Conservation (phyloP, 2,113 vertebrate species). For the Haplochromis burtoni region DNA sequence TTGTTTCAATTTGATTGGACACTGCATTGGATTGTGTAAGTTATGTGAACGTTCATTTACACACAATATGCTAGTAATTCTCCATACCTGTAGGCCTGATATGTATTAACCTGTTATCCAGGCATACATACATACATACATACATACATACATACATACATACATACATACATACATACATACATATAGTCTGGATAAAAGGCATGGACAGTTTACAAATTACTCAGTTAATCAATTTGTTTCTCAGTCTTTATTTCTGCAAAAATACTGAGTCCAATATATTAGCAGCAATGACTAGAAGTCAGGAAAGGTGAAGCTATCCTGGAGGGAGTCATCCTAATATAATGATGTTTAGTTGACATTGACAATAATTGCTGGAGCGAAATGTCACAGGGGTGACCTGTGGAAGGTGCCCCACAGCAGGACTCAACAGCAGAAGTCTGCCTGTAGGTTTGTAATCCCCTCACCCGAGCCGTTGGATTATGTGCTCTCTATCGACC, state of each 20-base stretch:
- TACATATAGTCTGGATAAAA: not conserved
- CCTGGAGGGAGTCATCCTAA: not conserved
- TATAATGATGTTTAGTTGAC: not conserved
- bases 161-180: not conserved
- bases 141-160: not conserved
- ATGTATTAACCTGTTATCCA: not conserved
- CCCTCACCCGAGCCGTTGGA: constrained; percentile 53
- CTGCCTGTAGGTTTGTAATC: constrained; percentile 64
- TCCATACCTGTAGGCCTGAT: not conserved
- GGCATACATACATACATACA: not conserved
- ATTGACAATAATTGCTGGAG: not conserved
- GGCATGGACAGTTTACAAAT: not conserved
- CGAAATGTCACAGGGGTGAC: constrained; percentile 45
- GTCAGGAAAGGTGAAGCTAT: not conserved
- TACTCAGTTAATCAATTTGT: not conserved
- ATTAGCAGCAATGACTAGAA: not conserved
- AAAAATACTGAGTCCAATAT: not conserved
- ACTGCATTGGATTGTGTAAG: not conserved
- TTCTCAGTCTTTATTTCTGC: not conserved
- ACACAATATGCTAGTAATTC: not conserved
- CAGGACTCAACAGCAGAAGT: constrained; percentile 58
- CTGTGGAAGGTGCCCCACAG: constrained; percentile 49
- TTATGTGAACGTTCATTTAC: not conserved
- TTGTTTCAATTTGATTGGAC: not conserved
- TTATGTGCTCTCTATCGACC: constrained; percentile 58